Evolutionary conservation across 2,888 invertebrate species (phyloP).

Genomic region (Notodonta ziczac): DNA sequence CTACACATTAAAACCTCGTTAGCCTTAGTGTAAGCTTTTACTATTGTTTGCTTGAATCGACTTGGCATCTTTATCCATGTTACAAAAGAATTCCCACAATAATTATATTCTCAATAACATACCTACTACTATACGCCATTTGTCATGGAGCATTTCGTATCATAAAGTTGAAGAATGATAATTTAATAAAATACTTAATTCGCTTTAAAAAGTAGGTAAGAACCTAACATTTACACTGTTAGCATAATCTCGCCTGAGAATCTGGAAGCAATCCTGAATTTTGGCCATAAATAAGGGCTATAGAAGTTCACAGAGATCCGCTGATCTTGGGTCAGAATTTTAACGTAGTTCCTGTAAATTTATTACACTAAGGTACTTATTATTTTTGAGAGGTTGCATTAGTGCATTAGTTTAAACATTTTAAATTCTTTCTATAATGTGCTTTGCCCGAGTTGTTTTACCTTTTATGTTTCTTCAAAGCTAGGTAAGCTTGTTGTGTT

Average conservation of each 20-base stretch:
- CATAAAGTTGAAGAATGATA: neutral
- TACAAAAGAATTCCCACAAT: neutral
- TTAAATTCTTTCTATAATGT: conserved; percentile 15
- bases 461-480: conserved; percentile 27
- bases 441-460: conserved; percentile 30
- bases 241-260: conserved; percentile 48
- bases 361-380: neutral
- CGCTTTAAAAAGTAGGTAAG: neutral
- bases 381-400: conserved; percentile 7
- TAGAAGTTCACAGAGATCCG: conserved; percentile 58
- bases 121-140: neutral
- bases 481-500: conserved; percentile 31
- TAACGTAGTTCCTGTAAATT: conserved; percentile 9
- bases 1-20: conserved; percentile 79
- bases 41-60: conserved; percentile 49
- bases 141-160: neutral
- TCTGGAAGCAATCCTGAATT: conserved; percentile 53
- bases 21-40: conserved; percentile 60
- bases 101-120: conserved; percentile 37
- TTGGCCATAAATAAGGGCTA: conserved; percentile 56
- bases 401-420: conserved; percentile 26
- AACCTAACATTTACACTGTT: conserved; percentile 26
- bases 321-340: conserved; percentile 50
- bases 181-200: neutral
- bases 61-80: neutral